Base-by-base conservation (phyloP, 2,113 vertebrate genomes). In the Pelvicachromis taeniatus region DNA sequence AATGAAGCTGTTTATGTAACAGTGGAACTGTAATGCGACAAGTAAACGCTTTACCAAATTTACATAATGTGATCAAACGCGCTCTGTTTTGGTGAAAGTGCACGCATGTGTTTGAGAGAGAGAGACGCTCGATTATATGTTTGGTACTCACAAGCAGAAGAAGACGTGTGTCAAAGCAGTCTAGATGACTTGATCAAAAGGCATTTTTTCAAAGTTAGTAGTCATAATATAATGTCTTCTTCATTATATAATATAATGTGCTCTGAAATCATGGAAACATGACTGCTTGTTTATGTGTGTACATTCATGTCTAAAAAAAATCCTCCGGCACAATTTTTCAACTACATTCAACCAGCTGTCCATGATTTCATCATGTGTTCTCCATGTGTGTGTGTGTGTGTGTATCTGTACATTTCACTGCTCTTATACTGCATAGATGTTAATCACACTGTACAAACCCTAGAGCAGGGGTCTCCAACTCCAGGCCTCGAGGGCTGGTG, bases 1-100 rank as follows among this genome's bases (percentile, higher is more conserved):
- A 88, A 86, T 40, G 77, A 87, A 88, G 59, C 77, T 7, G 17
- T 87, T 89, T 89, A 89, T 86, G 80, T 84, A 91, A 93, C 85
- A 78, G 83, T 5, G 52, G 55, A 83, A 79, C 77, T 35, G 78
- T 68, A 75, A 84, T 84, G 58, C 4, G 38, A 90, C 80, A 65
- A 85, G 61, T 83, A 82, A 53, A 78, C 10, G 6, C 55, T 81
- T 85, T 31, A 73, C 58, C 73, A 13, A 40, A 88, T 90, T 91
- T 84, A 80, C 78, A 91, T 91, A 85, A 88, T 35, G 26, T 55
- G 56, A 87, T 87, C 85, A 88, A 86, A 80, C 65, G 6, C 35
- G 5, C 80, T 77, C 17, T 35, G 26, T 56, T 73, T 81, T 42
- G 68, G 26, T 13, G 16, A 50, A 75, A 75, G 23, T 50, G 23